phyloP scores from a whole-genome alignment of 2,797 vertebrate species.

The Neopelma chrysocephalum region DNA sequence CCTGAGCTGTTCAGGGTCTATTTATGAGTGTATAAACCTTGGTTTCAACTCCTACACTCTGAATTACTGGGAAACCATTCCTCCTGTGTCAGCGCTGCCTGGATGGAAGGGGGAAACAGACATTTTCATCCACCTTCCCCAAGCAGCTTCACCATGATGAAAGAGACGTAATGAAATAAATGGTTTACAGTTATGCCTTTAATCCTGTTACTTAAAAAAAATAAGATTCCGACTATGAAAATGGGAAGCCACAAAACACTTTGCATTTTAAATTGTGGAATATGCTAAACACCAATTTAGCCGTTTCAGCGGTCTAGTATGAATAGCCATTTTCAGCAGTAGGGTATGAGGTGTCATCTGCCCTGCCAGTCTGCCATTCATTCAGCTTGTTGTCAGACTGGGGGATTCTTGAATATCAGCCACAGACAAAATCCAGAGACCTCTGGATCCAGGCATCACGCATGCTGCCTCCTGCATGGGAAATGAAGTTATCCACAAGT shows the following conservation, averaged over 20 bases:
- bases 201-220: slow-evolving; percentile 26
- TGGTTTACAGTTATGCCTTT: slow-evolving; percentile 47
- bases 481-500: background rate
- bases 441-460: background rate
- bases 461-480: background rate
- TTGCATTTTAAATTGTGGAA: slow-evolving; percentile 28
- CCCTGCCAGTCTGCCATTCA: background rate
- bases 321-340: background rate
- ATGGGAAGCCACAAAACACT: background rate
- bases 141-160: background rate
- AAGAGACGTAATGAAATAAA: slow-evolving; percentile 39
- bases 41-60: background rate
- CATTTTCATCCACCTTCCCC: background rate
- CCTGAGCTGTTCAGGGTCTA: background rate
- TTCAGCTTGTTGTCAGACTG: background rate
- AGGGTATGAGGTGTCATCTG: background rate
- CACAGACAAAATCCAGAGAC: background rate
- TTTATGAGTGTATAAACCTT: background rate
- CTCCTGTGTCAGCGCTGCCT: background rate
- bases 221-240: background rate
- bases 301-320: background rate
- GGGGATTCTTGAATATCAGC: background rate
- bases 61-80: background rate
- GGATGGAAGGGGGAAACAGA: background rate
- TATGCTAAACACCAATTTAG: background rate